Evolutionary conservation across 2,113 vertebrate genomes (phyloP).

Genomic region (Lycocorax pyrrhopterus): DNA sequence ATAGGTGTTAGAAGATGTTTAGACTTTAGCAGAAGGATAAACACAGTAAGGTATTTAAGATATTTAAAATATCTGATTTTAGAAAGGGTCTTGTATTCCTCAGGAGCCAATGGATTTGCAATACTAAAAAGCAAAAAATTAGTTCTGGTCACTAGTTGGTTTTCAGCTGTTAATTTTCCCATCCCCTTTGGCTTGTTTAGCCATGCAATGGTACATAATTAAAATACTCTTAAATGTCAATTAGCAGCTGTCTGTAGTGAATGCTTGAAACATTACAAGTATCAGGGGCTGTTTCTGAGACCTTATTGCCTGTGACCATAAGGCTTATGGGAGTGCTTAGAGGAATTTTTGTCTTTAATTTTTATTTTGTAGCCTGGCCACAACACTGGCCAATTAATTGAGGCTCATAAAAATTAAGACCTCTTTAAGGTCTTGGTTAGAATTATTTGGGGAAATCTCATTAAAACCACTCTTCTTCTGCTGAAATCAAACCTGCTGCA

Average conservation of each 20-base stretch:
- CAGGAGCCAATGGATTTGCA: not conserved
- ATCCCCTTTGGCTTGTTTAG: not conserved
- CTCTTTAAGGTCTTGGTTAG: not conserved
- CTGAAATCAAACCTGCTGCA: not conserved
- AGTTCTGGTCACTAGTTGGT: not conserved
- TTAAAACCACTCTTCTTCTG: not conserved
- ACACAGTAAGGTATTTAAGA: not conserved
- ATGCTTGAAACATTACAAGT: not conserved
- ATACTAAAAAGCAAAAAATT: not conserved
- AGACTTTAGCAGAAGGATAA: not conserved
- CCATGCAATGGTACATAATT: not conserved
- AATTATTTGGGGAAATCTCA: constrained; percentile 5
- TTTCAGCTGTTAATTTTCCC: not conserved
- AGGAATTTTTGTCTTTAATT: constrained; percentile 19
- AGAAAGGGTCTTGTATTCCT: not conserved
- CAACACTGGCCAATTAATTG: constrained; percentile 18
- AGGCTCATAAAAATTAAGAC: constrained; percentile 25
- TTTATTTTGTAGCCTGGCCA: not conserved
- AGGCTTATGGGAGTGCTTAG: not conserved
- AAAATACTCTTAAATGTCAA: not conserved
- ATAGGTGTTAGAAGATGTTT: not conserved
- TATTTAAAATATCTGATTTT: not conserved
- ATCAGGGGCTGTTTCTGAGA: not conserved
- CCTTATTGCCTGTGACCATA: not conserved
- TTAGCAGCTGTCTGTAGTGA: not conserved